Conservation (phyloP, 92 coral and sea anemone genomes). For the Chrysogorgia sp. region DNA sequence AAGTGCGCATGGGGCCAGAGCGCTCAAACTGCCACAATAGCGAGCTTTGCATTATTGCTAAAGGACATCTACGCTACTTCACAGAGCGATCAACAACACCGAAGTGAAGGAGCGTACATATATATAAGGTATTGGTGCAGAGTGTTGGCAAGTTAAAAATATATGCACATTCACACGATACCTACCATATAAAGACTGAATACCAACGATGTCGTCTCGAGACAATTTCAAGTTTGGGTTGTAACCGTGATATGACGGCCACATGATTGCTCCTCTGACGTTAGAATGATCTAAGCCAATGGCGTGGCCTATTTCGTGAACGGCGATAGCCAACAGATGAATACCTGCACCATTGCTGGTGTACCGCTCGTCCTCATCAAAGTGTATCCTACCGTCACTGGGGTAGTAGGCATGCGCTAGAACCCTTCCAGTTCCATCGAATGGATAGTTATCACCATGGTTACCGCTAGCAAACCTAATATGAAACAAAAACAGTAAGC, state of each 20-base stretch:
- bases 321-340: conserved; percentile 84
- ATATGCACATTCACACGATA: conserved; percentile 43
- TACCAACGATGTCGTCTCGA: conserved; percentile 70
- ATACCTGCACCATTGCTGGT: conserved; percentile 71
- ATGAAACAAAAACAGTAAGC: no score
- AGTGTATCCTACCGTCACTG: conserved; percentile 80
- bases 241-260: conserved; percentile 81
- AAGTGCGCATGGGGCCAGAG: no score
- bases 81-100: no score
- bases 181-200: conserved; percentile 76
- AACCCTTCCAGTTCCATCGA: conserved; percentile 80
- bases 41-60: no score
- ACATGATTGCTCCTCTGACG: conserved; percentile 84
- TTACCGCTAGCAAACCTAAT: conserved; percentile 4
- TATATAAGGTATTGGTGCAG: no score
- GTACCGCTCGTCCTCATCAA: conserved; percentile 79
- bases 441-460: conserved; percentile 41
- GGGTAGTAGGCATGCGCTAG: conserved; percentile 87
- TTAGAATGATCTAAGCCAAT: conserved; percentile 74
- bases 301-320: conserved; percentile 92
- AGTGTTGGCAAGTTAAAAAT: no score
- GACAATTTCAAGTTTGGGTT: conserved; percentile 66
- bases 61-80: no score
- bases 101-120: no score
- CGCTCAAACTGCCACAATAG: no score